Evolutionary conservation across 2,113 vertebrate genomes (phyloP), one percentile per base, ranked within the genome.

Genomic region (Corvus hawaiiensis): DNA sequence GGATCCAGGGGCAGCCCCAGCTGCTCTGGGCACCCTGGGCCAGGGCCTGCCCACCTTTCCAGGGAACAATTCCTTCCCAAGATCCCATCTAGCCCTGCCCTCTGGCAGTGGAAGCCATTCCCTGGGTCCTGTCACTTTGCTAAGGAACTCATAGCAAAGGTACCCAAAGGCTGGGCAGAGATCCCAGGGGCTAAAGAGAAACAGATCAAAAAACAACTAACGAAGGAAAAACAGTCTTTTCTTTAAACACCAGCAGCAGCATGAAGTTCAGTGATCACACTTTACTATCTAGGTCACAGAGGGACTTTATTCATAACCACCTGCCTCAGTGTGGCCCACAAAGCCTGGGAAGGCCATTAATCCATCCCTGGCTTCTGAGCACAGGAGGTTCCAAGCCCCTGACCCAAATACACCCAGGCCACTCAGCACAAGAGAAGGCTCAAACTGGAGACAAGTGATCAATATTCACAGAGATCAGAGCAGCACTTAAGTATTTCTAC

Each of bases 401-500:
- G 63, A 37, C 62, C 67, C 84, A 76, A 62, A 48, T 91, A 77
- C 24, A 28, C 30, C 63, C 18, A 62, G 59, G 46, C 16, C 82
- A 93, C 48, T 9, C 26, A 88, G 64, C 68, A 85, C 69, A 78
- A 63, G 56, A 17, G 24, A 86, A 66, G 63, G n/a, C 67, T 85
- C 81, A 62, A 48, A 43, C 20, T 61, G 54, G 55, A 89, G 46
- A 87, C 5, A 35, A 66, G 12, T 7, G 52, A 95, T 96, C 93
- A 59, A 83, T 87, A 90, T 41, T 55, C 67, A 62, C 76, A 77
- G 43, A 94, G 85, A 93, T 87, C 74, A 90, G 54, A 93, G 77
- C 58, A 84, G 71, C 78, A 73, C 90, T 95, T 73, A 71, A 86
- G 76, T 32, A 56, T 48, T 90, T 84, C 79, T 56, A 39, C 17